Conservation (phyloP, 1,140 invertebrate species). For the Drosophila neocordata region DNA sequence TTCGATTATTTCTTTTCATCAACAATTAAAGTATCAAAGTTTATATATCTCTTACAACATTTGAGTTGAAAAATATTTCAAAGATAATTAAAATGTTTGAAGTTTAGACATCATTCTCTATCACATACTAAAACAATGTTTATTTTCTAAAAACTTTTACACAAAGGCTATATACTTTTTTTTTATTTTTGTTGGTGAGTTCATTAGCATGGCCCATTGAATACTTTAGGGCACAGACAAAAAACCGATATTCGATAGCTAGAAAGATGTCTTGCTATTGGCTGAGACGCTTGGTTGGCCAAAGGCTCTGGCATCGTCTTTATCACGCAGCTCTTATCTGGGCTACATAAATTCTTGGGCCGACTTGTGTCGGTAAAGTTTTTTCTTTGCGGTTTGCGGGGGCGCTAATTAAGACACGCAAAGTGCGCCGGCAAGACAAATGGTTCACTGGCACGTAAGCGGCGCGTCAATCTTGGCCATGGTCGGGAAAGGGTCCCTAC, state of each 20-base stretch:
- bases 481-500: neutral
- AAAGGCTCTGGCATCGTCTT: conserved; percentile 39
- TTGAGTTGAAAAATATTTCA: neutral
- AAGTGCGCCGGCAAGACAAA: conserved; percentile 74
- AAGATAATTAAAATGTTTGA: neutral
- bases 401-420: conserved; percentile 79
- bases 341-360: conserved; percentile 72
- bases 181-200: conserved; percentile 38
- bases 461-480: conserved; percentile 61
- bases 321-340: conserved; percentile 65
- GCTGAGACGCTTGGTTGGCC: conserved; percentile 33
- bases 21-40: no score
- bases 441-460: conserved; percentile 69
- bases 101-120: neutral
- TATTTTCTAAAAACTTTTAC: neutral
- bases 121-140: conserved; percentile 8
- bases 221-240: conserved; percentile 48
- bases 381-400: conserved; percentile 38
- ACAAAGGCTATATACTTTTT: conserved; percentile 3
- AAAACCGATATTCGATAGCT: neutral
- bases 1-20: no score
- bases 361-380: conserved; percentile 60
- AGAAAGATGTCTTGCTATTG: conserved; percentile 21
- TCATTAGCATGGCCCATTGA: conserved; percentile 63
- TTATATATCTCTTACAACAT: no score